Base-by-base conservation (phyloP, 2,797 vertebrate species). In the Hylomyscus alleni region DNA sequence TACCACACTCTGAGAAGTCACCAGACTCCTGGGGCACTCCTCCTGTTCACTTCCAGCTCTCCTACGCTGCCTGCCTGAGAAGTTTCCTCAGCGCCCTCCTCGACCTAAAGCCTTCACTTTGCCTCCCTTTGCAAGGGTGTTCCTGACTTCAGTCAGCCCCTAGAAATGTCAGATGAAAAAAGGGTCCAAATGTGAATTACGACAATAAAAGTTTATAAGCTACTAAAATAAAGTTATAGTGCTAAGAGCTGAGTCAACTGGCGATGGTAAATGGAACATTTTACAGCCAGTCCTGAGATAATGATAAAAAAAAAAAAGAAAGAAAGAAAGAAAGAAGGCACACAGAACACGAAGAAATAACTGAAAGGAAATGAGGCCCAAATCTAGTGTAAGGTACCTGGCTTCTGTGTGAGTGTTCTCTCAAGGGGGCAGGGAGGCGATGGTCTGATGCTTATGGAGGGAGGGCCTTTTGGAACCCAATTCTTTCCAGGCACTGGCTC, bases 191-290 rank as follows among this genome's bases (percentile, higher is more conserved):
- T 96, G 98, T 98, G 98, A 98, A 98, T 98, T 98, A 98, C 19
- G 97, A 98, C 98, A 97, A 97, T 98, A 98, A 98, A 98, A 98
- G 97, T 98, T 98, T 98, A 99, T 98, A 98, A 98, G 98, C 98
- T 98, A 90, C 98, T 98, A 98, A 98, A 98, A 98, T 94, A 97
- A 98, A 98, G 97, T 98, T 98, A 98, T 95, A 93, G 98, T 94
- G 97, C 98, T 98, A 96, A 97, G 98, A 98, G 98, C 97, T 98
- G 98, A 98, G 98, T 96, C 97, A 96, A 80, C 95, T 97, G 95
- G 73, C 97, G 83, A n/a, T 90, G 96, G 97, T 98, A 98, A 98
- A 97, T 98, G 98, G 93, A 91, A 87, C 62, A 40, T 96, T 98
- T 98, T 98, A 98, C 97, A 97, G 62, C 96, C 78, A 3, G 19